Percentiles rank a stretch among this genome's conserved stretches.
These are phyloP conservation scores for Gymnocephalus cernua DNA, from an alignment of 2,113 vertebrate genomes.

Conservation along the genomic window DNA sequence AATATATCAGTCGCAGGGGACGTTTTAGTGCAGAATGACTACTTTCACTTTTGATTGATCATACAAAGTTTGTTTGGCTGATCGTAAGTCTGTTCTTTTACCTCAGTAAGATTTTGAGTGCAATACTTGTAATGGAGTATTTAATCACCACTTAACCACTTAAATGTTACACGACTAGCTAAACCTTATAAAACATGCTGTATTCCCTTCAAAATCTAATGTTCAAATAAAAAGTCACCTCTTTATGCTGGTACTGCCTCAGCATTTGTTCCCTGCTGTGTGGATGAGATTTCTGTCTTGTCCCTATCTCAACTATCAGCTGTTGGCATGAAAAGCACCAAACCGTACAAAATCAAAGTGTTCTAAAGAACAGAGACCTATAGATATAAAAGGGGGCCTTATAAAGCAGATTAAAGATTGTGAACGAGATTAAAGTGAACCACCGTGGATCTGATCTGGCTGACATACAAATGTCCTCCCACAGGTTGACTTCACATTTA, in stretches of 20 bases:
- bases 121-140: neutral
- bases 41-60: neutral
- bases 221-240: neutral
- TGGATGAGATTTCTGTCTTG: neutral
- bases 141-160: neutral
- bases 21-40: no score
- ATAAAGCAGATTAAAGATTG: slow-evolving; percentile 58
- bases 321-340: slow-evolving; percentile 23
- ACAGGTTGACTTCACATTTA: slow-evolving; percentile 13
- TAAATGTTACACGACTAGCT: no score
- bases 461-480: slow-evolving; percentile 28
- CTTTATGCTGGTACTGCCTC: neutral
- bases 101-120: neutral
- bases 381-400: slow-evolving; percentile 24
- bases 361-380: neutral
- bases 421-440: slow-evolving; percentile 50
- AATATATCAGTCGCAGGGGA: neutral
- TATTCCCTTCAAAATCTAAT: neutral
- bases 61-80: neutral
- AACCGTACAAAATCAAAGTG: slow-evolving; percentile 23
- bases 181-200: neutral
- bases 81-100: neutral
- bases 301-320: slow-evolving; percentile 2
- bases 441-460: slow-evolving; percentile 37
- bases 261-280: neutral